These are phyloP conservation scores for Archips xylosteana DNA, from an alignment of 2,888 invertebrate species.

Conservation along the genomic window DNA sequence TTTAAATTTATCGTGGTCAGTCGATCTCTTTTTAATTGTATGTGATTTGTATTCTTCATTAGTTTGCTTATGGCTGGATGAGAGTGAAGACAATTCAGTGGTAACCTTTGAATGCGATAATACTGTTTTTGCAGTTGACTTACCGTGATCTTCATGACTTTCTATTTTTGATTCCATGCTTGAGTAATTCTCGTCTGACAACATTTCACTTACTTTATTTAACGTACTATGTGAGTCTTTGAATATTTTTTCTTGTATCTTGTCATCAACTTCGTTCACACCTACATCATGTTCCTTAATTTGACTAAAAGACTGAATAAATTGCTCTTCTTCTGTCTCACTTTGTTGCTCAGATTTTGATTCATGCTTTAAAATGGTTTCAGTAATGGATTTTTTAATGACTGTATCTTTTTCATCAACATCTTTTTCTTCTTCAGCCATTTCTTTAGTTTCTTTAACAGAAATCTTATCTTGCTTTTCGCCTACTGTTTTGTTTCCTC, in stretches of 20 bases:
- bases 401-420: conserved; percentile 52
- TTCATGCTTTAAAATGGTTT: background rate
- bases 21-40: conserved; percentile 29
- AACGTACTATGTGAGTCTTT: conserved; percentile 36
- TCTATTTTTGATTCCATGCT: conserved; percentile 31
- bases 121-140: background rate
- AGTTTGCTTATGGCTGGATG: conserved; percentile 1
- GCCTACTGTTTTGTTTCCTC: conserved; percentile 8
- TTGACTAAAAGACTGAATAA: background rate
- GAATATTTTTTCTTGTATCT: conserved; percentile 7
- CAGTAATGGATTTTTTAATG: background rate
- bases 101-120: background rate
- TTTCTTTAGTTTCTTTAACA: conserved; percentile 52
- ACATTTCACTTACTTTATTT: conserved; percentile 40
- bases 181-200: conserved; percentile 42
- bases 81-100: background rate
- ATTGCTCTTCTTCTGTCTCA: conserved; percentile 24
- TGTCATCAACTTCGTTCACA: background rate
- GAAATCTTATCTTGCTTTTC: conserved; percentile 34
- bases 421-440: conserved; percentile 54
- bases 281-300: background rate
- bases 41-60: conserved; percentile 24
- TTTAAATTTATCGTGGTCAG: conserved; percentile 31
- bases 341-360: conserved; percentile 24
- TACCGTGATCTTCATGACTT: background rate